Evolutionary conservation across 2,113 vertebrate genomes (phyloP).

Genomic region (Tachuris rubrigastra): DNA sequence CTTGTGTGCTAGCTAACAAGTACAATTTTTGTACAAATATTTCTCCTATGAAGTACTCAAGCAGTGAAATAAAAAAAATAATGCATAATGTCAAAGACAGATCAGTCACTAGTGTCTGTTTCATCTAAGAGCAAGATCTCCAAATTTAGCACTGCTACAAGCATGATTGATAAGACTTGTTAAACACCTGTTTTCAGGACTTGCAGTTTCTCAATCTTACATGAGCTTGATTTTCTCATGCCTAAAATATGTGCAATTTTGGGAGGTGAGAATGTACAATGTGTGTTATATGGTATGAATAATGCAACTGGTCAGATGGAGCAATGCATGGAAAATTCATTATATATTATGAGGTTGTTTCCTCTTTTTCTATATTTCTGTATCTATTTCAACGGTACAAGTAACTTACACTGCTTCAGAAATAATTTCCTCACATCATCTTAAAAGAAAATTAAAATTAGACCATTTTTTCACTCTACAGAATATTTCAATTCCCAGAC

Average conservation of each 20-base stretch:
- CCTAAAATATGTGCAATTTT: background rate
- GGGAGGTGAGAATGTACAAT: background rate
- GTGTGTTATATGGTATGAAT: background rate
- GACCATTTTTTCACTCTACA: background rate
- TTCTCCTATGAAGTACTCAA: background rate
- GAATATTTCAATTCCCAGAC: background rate
- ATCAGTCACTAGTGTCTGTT: background rate
- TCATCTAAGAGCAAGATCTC: background rate
- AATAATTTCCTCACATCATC: background rate
- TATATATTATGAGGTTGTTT: background rate
- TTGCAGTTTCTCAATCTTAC: background rate
- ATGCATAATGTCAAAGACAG: background rate
- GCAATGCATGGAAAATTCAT: background rate
- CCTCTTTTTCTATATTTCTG: background rate
- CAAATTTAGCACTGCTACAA: background rate
- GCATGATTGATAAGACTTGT: background rate
- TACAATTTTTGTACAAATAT: background rate
- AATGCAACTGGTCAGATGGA: background rate
- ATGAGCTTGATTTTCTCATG: background rate
- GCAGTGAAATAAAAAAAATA: background rate
- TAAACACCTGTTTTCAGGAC: background rate
- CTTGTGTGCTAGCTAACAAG: background rate
- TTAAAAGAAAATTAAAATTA: background rate
- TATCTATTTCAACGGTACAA: background rate
- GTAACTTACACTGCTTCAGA: background rate